These are phyloP conservation scores for Tragulus kanchil DNA, from an alignment of 2,113 vertebrate genomes.

Conservation along the genomic window DNA sequence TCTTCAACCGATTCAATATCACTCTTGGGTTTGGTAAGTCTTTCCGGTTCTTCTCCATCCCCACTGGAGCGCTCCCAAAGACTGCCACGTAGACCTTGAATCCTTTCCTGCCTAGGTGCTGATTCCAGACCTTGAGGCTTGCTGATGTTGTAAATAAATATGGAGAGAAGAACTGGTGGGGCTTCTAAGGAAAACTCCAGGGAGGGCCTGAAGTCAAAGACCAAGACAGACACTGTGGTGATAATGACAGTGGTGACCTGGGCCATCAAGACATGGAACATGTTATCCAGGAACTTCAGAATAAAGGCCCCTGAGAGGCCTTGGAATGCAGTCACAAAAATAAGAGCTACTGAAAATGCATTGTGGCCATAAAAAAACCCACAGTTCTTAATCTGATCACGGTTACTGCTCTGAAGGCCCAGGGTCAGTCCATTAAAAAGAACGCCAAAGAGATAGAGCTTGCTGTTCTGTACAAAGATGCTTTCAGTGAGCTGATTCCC, in stretches of 20 bases:
- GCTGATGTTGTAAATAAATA: slow-evolving; percentile 97
- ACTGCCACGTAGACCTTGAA: slow-evolving; percentile 91
- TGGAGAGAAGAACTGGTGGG: slow-evolving; percentile 95
- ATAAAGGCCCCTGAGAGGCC: slow-evolving; percentile 98
- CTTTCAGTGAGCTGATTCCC: slow-evolving; percentile 93
- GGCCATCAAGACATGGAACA: slow-evolving; percentile 98
- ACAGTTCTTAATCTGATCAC: slow-evolving; percentile 91
- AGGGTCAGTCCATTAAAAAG: slow-evolving; percentile 95
- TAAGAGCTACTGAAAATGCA: slow-evolving; percentile 92
- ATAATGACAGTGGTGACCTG: slow-evolving; percentile 97
- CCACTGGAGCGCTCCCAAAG: slow-evolving; percentile 94
- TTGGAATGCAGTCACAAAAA: slow-evolving; percentile 95
- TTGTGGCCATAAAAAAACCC: slow-evolving; percentile 98
- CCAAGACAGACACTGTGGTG: slow-evolving; percentile 93
- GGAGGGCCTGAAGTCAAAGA: slow-evolving; percentile 96
- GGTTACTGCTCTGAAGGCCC: slow-evolving; percentile 88
- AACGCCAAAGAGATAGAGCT: slow-evolving; percentile 95
- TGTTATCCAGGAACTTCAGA: slow-evolving; percentile 98
- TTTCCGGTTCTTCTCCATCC: slow-evolving; percentile 97
- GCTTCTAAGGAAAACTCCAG: slow-evolving; percentile 97
- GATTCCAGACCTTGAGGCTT: slow-evolving; percentile 88
- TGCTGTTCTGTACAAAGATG: slow-evolving; percentile 98
- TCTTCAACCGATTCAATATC: slow-evolving; percentile 96
- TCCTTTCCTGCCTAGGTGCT: slow-evolving; percentile 90
- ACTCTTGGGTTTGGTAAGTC: slow-evolving; percentile 92